Percentiles rank a stretch among this genome's conserved stretches.
These are phyloP conservation scores for Congeria kusceri DNA, from an alignment of 2,888 invertebrate genomes.

Conservation along the genomic window DNA sequence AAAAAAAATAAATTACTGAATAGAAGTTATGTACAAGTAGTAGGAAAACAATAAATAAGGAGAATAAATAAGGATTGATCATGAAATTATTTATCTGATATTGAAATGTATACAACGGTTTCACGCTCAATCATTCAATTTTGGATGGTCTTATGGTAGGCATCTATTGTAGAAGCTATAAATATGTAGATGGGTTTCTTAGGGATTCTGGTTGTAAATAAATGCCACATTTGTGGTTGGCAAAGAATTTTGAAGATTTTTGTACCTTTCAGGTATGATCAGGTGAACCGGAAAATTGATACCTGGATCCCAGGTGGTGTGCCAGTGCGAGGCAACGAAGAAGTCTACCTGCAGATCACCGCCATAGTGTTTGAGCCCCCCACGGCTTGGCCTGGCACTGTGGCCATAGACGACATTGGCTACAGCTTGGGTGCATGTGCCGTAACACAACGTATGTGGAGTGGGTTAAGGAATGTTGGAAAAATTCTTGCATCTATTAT, in stretches of 20 bases:
- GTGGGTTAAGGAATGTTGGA: too few relatives aligned
- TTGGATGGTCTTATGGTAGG: too few relatives aligned
- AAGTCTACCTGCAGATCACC: constrained; percentile 17
- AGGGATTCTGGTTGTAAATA: too few relatives aligned
- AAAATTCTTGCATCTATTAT: too few relatives aligned
- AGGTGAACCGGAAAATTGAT: constrained; percentile 25
- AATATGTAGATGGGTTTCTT: too few relatives aligned
- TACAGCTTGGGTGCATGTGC: constrained; percentile 21
- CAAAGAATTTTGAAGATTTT: background rate
- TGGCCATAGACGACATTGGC: constrained; percentile 43
- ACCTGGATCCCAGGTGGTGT: constrained; percentile 35
- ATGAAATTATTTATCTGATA: too few relatives aligned
- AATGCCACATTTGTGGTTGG: too few relatives aligned
- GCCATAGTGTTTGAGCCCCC: constrained; percentile 15
- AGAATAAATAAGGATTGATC: background rate
- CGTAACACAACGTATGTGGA: background rate
- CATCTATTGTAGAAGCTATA: too few relatives aligned
- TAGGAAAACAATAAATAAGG: too few relatives aligned
- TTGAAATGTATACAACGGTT: background rate
- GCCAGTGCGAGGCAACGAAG: constrained; percentile 21
- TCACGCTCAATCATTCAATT: too few relatives aligned
- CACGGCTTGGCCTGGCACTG: constrained; percentile 28
- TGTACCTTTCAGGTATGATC: constrained; percentile 35
- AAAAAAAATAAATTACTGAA: too few relatives aligned
- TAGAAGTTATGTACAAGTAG: too few relatives aligned